phyloP scores from a whole-genome alignment of 2,113 vertebrate species.

The Rana temporaria region DNA sequence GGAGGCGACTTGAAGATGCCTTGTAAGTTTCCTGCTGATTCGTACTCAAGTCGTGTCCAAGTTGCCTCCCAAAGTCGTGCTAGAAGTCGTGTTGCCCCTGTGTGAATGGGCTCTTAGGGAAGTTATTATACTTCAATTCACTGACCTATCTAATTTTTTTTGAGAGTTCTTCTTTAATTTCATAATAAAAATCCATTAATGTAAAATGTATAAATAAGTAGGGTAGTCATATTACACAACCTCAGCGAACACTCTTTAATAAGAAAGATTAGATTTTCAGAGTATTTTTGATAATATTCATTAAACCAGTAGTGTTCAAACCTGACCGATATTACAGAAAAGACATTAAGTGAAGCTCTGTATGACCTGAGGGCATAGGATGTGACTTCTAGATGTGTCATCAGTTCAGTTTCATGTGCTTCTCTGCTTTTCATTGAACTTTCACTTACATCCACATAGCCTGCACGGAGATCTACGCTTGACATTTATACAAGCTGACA shows the following conservation, averaged over 20 bases:
- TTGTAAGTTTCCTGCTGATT: no score
- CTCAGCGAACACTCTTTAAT: neutral
- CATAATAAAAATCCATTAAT: neutral
- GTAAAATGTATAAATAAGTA: neutral
- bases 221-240: neutral
- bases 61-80: no score
- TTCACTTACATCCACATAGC: conserved; percentile 16
- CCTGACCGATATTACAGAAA: neutral
- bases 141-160: no score
- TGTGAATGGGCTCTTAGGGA: no score
- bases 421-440: conserved; percentile 17
- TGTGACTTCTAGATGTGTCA: conserved; percentile 18
- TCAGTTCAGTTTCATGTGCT: conserved; percentile 50
- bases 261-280: no score
- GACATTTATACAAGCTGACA: conserved; percentile 36
- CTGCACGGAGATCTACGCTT: neutral
- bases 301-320: neutral
- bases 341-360: neutral
- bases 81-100: no score
- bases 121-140: no score
- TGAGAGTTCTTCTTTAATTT: no score
- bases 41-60: no score
- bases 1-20: no score
- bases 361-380: neutral
- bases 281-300: no score